Evolutionary conservation across 2,797 vertebrate species (phyloP).

Genomic region (Triplophysa bombifrons): DNA sequence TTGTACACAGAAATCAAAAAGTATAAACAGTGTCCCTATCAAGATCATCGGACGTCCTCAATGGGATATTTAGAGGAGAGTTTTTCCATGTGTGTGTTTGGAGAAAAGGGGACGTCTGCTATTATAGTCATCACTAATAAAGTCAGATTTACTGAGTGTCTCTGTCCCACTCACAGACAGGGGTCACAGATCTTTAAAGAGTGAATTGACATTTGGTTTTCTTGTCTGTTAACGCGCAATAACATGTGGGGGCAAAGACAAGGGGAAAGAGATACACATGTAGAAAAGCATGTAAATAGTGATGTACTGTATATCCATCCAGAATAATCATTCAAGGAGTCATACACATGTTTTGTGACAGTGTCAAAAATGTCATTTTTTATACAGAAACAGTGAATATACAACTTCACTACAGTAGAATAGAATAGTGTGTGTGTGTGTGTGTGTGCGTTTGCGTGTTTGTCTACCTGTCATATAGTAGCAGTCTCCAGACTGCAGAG

Average conservation of each 20-base stretch:
- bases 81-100: slow-evolving; percentile 23
- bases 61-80: slow-evolving; percentile 42
- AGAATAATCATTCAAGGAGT: slow-evolving; percentile 58
- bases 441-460: slow-evolving; percentile 25
- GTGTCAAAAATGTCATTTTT: not conserved
- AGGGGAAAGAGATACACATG: slow-evolving; percentile 28
- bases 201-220: slow-evolving; percentile 79
- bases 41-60: slow-evolving; percentile 47
- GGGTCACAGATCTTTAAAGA: slow-evolving; percentile 73
- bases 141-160: slow-evolving; percentile 77
- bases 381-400: not conserved
- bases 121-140: slow-evolving; percentile 75
- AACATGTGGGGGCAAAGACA: slow-evolving; percentile 19
- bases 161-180: slow-evolving; percentile 65
- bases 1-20: slow-evolving; percentile 49
- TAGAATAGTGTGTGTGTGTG: slow-evolving; percentile 17
- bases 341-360: not conserved
- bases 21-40: slow-evolving; percentile 56
- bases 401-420: no score
- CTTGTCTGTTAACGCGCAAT: slow-evolving; percentile 56
- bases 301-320: slow-evolving; percentile 50
- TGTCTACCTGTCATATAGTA: slow-evolving; percentile 93
- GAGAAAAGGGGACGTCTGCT: slow-evolving; percentile 61
- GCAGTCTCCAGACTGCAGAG: slow-evolving; percentile 92
- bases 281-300: slow-evolving; percentile 9